Evolutionary conservation across 2,888 invertebrate species (phyloP), one percentile per base, ranked within the genome.

Genomic region (Plusia festucae): DNA sequence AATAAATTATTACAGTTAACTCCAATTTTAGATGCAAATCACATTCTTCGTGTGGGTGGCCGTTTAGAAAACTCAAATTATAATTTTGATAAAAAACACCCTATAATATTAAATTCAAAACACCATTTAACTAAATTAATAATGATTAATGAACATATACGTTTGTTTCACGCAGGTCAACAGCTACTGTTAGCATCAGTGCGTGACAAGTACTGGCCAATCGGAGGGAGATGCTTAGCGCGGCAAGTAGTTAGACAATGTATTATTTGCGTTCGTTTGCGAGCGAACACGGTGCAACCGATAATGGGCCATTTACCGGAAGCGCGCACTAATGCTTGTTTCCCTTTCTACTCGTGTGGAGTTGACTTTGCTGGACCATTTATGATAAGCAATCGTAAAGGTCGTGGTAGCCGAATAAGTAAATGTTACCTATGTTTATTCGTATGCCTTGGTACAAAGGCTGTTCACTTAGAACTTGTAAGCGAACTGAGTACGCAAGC

Each of bases 361-460:
- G 64, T 75, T 2, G 77, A 78, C 27, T 75, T 66, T 57, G 73
- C 74, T 15, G 75, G 75, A 16, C 76, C 77, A 15, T 60, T 78
- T 9, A 24, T 72, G 57, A 70, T 70, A 24, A 60, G 59, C 22
- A 62, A 57, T 20, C 57, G 64, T 1, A 73, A 76, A 46, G 74
- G 74, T 3, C 53, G 74, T 7, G 79, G 79, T 24, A 60, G 68
- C 49, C 67, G 58, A 27, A 55, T 73, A 0, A 52, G 49, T 0
- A 76, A 76, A 57, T 58, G 64, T 20, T 78, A 74, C n/a, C 8
- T 80, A 13, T 69, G 65, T 52, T 56, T 76, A 30, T 78, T 78
- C 56, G 62, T 74, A 2, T 70, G 72, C 55, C 49, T 58, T 0
- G 56, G 57, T n/a, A 59, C 69, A 4, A 68, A 73, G 44, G 73